Percentiles rank a stretch among this genome's conserved stretches.
phyloP scores from a whole-genome alignment of 2,888 invertebrate species.

The Pollenia amentaria region DNA sequence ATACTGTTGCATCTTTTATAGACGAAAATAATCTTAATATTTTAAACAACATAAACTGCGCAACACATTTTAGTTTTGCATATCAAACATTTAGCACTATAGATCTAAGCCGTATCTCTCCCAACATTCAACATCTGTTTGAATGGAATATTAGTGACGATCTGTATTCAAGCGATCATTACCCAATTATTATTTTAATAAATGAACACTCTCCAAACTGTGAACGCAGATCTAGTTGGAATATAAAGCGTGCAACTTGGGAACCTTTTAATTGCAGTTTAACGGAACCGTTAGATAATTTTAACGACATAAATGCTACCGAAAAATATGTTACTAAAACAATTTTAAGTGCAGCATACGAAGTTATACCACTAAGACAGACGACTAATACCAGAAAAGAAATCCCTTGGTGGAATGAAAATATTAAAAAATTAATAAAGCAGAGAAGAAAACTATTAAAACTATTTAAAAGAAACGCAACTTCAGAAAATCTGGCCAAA shows the following conservation, averaged over 20 bases:
- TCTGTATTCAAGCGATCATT: no score
- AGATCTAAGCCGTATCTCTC: conserved; percentile 22
- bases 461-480: background rate
- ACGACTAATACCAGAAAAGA: conserved; percentile 5
- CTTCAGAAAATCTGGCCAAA: conserved; percentile 4
- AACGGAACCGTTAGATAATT: background rate
- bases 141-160: no score
- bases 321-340: conserved; percentile 25
- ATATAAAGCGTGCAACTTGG: conserved; percentile 34
- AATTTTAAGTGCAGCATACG: conserved; percentile 10
- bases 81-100: conserved; percentile 29
- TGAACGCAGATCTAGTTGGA: conserved; percentile 49
- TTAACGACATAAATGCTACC: background rate
- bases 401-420: conserved; percentile 32
- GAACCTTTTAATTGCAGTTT: conserved; percentile 16
- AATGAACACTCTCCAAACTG: background rate
- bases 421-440: background rate
- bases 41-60: conserved; percentile 28
- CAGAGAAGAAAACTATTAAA: conserved; percentile 1
- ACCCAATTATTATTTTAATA: no score
- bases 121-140: no score
- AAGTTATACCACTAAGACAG: conserved; percentile 6
- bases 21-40: conserved; percentile 42
- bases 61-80: conserved; percentile 36
- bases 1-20: conserved; percentile 12